Base-by-base conservation (phyloP, 2,888 invertebrate genomes). In the Petrolisthes manimaculis region DNA sequence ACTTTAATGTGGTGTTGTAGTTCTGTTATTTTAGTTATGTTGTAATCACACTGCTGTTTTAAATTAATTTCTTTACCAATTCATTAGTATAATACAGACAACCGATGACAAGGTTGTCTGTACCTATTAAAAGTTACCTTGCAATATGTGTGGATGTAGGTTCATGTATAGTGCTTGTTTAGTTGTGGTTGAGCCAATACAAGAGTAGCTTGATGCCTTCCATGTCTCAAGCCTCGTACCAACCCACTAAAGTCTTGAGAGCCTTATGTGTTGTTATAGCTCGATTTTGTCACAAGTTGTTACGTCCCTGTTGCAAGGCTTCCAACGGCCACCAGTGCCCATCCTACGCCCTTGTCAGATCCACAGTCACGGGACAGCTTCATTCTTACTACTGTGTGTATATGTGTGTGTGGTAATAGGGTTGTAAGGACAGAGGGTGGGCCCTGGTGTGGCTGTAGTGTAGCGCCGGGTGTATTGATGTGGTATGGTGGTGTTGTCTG, bases 401-500 rank as follows among this genome's bases (percentile, higher is more conserved):
- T 37, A 18, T 61, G 61, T 61, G 61, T 61, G 9, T 18, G 9
- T 4, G 9, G 67, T 61, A 14, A 61, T 8, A 53, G 56, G 79
- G 24, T 24, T 54, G n/a, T 9, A 18, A 79, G 21, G 85, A 56
- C 54, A 56, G n/a, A 80, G 80, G 81, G 80, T 24, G 80, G 71
- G 80, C 54, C 84, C 84, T 82, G 86, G 86, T 61, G 88, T 74
- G 88, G 84, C 84, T n/a, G 84, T 88, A 88, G 84, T 88, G 75
- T 88, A 88, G 88, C 84, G 71, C 81, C 80, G 71, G 71, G 84
- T 84, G 84, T 88, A 89, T 86, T 86, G 89, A 83, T 86, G 89
- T 89, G 89, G 82, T 86, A 82, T 86, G 86, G 85, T 89, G 89
- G 71, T 89, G 88, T 81, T 84, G 80, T 89, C 85, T 89, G 85